Conservation (phyloP, 2,113 vertebrate species). For the Colaptes auratus region DNA sequence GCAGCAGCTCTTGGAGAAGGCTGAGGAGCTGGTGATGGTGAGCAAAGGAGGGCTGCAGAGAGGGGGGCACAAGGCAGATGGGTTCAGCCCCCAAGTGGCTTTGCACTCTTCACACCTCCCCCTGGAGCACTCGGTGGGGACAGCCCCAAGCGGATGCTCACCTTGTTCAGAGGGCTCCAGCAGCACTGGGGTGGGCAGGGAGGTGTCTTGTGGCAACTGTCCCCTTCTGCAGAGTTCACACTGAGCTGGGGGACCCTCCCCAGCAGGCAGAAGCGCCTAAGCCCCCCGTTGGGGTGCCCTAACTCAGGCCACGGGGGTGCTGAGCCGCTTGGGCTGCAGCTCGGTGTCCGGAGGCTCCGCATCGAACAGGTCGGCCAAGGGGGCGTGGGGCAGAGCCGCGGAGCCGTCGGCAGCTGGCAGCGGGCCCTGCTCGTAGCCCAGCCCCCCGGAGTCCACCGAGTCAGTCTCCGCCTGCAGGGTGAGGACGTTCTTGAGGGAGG, state of each 20-base stretch:
- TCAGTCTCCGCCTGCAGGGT: slow-evolving; percentile 74
- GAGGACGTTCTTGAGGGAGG: slow-evolving; percentile 72
- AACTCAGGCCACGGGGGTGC: slow-evolving; percentile 74
- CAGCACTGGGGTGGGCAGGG: rapidly evolving
- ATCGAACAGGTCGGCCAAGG: slow-evolving; percentile 76
- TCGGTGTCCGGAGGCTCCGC: slow-evolving; percentile 55
- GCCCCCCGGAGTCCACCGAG: slow-evolving; percentile 72
- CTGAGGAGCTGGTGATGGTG: rapidly evolving
- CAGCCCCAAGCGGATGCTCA: rapidly evolving
- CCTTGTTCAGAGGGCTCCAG: rapidly evolving
- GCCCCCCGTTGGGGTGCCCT: rapidly evolving
- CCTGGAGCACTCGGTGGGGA: rapidly evolving
- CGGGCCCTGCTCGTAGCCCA: slow-evolving; percentile 25
- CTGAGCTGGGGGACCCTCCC: not conserved
- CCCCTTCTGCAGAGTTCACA: rapidly evolving
- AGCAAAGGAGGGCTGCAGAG: not conserved
- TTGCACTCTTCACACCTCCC: not conserved
- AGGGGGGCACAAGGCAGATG: not conserved
- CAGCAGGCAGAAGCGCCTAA: rapidly evolving
- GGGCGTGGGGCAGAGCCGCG: not conserved
- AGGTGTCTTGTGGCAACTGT: rapidly evolving
- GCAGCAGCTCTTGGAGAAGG: not conserved
- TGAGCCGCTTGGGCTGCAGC: slow-evolving; percentile 74
- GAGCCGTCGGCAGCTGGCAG: not conserved
- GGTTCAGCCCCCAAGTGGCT: not conserved